Base-by-base conservation (phyloP, 2,888 invertebrate genomes). In the Sycophila texana region DNA sequence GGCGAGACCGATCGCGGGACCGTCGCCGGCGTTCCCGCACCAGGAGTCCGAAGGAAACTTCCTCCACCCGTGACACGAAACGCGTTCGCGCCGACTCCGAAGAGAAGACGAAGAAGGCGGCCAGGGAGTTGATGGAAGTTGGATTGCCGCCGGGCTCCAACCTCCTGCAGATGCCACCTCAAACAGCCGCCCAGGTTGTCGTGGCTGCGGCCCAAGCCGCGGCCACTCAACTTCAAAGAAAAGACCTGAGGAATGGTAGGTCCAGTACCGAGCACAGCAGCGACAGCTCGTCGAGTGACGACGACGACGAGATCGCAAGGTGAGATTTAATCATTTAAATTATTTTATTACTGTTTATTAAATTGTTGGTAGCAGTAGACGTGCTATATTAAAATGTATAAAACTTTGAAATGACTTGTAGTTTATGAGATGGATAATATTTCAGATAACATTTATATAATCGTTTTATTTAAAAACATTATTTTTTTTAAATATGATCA, bases 221-320 rank as follows among this genome's bases (percentile, higher is more conserved):
- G 0, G 77, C 70, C 4, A 70, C 51, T 2, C 73, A 81, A 49
- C 39, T 81, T 2, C 68, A 72, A 2, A 57, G 53, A 81, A 89
- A 89, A 83, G 90, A 89, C 79, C 83, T 89, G 70, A 86, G 90
- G 79, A 90, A 90, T 78, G 90, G 77, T 83, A 89, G 90, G 79
- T 90, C 90, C 53, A 90, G 88, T 85, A 89, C 89, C 85, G 88
- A 89, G 81, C 88, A 89, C 83, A 89, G 90, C 85, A 90, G 89
- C 83, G 89, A 89, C 74, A 89, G 88, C 86, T 88, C 89, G 80
- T 88, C 89, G 82, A 89, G 88, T 83, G 89, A 89, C 83, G 90
- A 88, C 80, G 90, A 89, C 74, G 82, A 86, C 72, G 78, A 86
- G 77, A 79, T 86, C 74, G 79, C 84, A 65, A 89, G 88, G 90